Conservation (phyloP, 2,888 invertebrate species). For the Epinotia ramella region DNA sequence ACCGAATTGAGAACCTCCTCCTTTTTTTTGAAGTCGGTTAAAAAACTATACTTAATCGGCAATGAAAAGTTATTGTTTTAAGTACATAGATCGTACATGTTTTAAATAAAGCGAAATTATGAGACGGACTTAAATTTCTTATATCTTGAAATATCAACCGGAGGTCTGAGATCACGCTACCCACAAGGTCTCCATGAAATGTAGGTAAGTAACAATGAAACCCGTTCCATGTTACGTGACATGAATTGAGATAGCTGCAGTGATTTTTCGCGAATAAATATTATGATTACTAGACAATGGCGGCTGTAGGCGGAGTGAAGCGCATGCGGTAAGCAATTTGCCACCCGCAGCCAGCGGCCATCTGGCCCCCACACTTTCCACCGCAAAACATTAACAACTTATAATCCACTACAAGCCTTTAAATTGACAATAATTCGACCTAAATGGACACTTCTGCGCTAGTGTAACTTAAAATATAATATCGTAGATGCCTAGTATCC, state of each 20-base stretch:
- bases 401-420: background rate
- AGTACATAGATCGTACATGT: too few species aligned
- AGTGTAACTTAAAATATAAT: constrained; percentile 1
- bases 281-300: background rate
- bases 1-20: too few species aligned
- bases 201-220: too few species aligned
- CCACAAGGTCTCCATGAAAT: too few species aligned
- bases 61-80: too few species aligned
- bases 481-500: constrained; percentile 12
- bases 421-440: background rate
- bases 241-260: background rate
- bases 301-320: background rate
- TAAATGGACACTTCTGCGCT: background rate
- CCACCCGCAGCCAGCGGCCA: background rate
- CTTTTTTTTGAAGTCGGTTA: too few species aligned
- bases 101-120: too few species aligned
- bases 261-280: background rate
- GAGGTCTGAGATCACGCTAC: too few species aligned
- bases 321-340: constrained; percentile 1
- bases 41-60: too few species aligned
- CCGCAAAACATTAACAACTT: constrained; percentile 2
- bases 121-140: too few species aligned
- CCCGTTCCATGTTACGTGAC: too few species aligned
- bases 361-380: background rate
- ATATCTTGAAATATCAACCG: too few species aligned